Conservation (phyloP, 2,113 vertebrate species). For the Archocentrus centrarchus region DNA sequence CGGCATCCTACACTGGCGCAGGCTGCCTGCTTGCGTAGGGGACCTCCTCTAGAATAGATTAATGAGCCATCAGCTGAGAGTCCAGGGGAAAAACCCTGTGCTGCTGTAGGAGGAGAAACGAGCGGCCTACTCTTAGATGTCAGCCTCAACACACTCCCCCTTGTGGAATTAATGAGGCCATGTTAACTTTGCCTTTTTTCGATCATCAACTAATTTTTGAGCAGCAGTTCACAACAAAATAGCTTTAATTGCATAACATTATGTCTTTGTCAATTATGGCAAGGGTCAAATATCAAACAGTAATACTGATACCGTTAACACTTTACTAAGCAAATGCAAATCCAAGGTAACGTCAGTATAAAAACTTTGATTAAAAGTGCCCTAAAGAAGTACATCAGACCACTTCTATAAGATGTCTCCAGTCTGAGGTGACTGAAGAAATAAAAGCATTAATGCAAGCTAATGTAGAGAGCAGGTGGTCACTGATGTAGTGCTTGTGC, state of each 20-base stretch:
- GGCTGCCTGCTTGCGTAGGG: slow-evolving; percentile 53
- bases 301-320: neutral
- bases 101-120: slow-evolving; percentile 60
- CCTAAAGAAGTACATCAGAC: neutral
- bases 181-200: slow-evolving; percentile 46
- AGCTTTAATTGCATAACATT: neutral
- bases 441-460: slow-evolving; percentile 16
- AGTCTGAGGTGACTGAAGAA: neutral
- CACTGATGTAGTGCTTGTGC: neutral
- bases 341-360: neutral
- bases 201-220: slow-evolving; percentile 27
- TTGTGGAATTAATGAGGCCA: slow-evolving; percentile 72
- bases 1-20: slow-evolving; percentile 65
- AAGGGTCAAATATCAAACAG: neutral
- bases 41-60: slow-evolving; percentile 75
- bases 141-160: slow-evolving; percentile 68
- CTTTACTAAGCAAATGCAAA: neutral
- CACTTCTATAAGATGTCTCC: neutral
- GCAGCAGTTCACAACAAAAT: neutral
- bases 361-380: neutral
- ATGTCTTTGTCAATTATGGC: neutral
- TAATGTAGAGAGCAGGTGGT: slow-evolving; percentile 22
- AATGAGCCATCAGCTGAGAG: slow-evolving; percentile 78
- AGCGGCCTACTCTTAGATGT: slow-evolving; percentile 61
- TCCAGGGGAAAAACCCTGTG: slow-evolving; percentile 71